Evolutionary conservation across 37 sponge, comb jelly and placozoan species (phyloP), one percentile per base, ranked within the genome.

Genomic region (Corticium candelabrum): DNA sequence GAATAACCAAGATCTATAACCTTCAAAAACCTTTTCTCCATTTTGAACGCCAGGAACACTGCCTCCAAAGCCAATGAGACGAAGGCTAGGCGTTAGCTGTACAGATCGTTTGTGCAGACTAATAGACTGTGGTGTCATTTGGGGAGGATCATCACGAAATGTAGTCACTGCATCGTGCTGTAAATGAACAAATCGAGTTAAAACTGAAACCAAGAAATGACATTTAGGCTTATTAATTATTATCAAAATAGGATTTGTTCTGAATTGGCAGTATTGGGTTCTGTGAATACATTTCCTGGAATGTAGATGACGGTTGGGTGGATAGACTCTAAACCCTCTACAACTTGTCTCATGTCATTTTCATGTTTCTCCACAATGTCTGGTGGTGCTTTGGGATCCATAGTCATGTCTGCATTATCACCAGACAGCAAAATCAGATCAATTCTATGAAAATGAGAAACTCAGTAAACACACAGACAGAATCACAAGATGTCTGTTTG

Each of bases 241-340:
- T 30, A 30, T 62, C 1, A 39, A 3, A 7, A 15, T 68, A 34
- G 4, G n/a, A 41, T 68, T 27, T 73, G 40, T 1, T 27, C 5
- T 74, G 3, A 41, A 32, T 31, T 4, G 68, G 68, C 3, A 68
- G 31, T 34, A 74, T 1, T 37, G 3, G 2, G 0, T 21, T 21
- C 11, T 50, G 3, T 36, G 34, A 86, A 83, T 40, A 92, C 93
- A 81, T 94, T 94, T 62, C 95, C 95, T 35, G 95, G 95, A 33
- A 94, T 79, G 74, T 84, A 94, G 69, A 89, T 84, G 27, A 94
- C 78, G 5, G 72, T 69, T 33, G 69, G 62, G 29, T 76, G 69
- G 3, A 94, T 74, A 0, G 76, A 1, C 11, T 41, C 37, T 3
- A 88, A 37, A 3, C 36, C 77, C 1, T 56, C 27, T 21, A 88